A percentile compares a stretch with the other conserved stretches of the same genome.
phyloP scores from a whole-genome alignment of 2,888 invertebrate genomes.

The Leistus spinibarbis region DNA sequence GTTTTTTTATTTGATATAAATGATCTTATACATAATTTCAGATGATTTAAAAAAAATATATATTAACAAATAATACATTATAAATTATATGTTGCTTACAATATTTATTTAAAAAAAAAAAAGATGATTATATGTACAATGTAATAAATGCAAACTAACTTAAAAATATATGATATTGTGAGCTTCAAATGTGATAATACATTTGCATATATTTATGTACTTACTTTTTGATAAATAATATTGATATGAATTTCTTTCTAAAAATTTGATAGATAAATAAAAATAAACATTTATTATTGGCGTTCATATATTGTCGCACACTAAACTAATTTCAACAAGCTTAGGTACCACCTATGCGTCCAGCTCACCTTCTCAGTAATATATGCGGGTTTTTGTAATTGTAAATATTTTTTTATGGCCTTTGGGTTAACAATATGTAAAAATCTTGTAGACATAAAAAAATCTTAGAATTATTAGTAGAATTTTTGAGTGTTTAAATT shows the following conservation, averaged over 20 bases:
- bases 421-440: no score
- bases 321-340: not conserved
- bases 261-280: conserved; percentile 36
- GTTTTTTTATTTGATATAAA: not conserved
- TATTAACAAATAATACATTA: not conserved
- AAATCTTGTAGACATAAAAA: no score
- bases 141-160: conserved; percentile 40
- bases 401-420: no score
- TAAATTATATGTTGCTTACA: conserved; percentile 34
- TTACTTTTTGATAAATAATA: conserved; percentile 29
- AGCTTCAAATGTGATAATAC: conserved; percentile 37
- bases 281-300: conserved; percentile 32
- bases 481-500: no score
- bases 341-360: not conserved
- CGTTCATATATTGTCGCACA: not conserved
- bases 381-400: no score
- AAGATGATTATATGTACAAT: conserved; percentile 36
- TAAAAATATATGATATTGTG: conserved; percentile 35
- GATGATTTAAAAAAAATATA: not conserved
- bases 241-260: conserved; percentile 28
- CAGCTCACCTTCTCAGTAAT: no score
- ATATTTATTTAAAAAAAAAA: conserved; percentile 31
- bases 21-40: not conserved
- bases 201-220: conserved; percentile 34
- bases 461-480: no score